Evolutionary conservation across 2,888 invertebrate species (phyloP).

Genomic region (Panorpa germanica): DNA sequence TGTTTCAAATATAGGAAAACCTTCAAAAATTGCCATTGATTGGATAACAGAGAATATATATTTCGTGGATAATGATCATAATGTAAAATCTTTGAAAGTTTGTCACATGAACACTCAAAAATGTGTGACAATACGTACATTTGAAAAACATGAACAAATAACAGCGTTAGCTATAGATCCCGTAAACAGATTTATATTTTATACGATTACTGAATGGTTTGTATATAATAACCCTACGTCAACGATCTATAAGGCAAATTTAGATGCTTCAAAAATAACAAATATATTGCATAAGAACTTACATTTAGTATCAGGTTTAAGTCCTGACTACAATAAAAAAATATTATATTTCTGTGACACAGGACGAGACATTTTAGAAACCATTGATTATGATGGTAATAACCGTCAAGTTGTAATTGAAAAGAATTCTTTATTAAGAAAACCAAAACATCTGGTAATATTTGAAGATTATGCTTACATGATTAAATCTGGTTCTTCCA

Average conservation of each 20-base stretch:
- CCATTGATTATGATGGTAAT: constrained; percentile 27
- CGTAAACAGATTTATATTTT: constrained; percentile 33
- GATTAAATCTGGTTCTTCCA: constrained; percentile 31
- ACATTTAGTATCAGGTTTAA: constrained; percentile 26
- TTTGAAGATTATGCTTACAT: constrained; percentile 66
- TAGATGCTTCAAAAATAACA: constrained; percentile 29
- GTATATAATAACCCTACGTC: constrained; percentile 25
- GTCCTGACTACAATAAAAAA: constrained; percentile 31
- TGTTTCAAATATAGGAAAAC: constrained; percentile 26
- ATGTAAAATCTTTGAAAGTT: constrained; percentile 25
- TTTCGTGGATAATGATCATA: constrained; percentile 29
- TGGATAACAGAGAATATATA: constrained; percentile 59
- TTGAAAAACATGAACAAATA: constrained; percentile 30
- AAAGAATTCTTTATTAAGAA: constrained; percentile 25
- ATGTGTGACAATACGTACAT: constrained; percentile 33
- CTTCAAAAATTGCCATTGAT: constrained; percentile 42
- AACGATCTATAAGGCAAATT: constrained; percentile 28
- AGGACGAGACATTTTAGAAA: constrained; percentile 29
- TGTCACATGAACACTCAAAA: constrained; percentile 33
- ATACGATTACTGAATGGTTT: constrained; percentile 27
- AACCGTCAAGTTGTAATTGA: constrained; percentile 25
- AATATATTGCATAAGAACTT: constrained; percentile 23
- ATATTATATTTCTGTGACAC: constrained; percentile 62
- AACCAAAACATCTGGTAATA: constrained; percentile 45
- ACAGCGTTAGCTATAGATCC: constrained; percentile 45